Conservation (phyloP, 2,113 vertebrate genomes). For the Nerophis lumbriciformis region DNA sequence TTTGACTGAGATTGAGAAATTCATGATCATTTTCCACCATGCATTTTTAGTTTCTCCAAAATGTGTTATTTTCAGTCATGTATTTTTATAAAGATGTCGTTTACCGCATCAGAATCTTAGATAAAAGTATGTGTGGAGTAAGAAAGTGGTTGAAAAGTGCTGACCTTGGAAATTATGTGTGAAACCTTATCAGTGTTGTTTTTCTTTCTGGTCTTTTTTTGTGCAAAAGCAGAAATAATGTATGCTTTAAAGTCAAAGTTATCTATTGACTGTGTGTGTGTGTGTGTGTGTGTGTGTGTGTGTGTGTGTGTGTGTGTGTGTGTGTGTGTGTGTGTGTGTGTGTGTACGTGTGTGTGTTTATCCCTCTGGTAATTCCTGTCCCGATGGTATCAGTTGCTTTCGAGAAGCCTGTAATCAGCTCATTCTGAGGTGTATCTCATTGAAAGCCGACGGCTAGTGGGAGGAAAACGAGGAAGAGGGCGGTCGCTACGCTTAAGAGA, state of each 20-base stretch:
- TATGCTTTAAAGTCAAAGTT: conserved; percentile 1
- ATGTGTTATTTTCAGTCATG: neutral
- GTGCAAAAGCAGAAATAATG: neutral
- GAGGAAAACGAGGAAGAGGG: conserved; percentile 18
- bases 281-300: too few species aligned
- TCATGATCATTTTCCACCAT: neutral
- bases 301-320: neutral
- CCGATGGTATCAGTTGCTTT: conserved; percentile 67
- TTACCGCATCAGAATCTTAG: too few species aligned
- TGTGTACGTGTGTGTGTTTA: conserved; percentile 55
- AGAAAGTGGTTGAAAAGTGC: neutral
- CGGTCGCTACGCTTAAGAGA: conserved; percentile 34
- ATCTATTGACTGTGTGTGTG: conserved; percentile 16
- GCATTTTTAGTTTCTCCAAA: neutral
- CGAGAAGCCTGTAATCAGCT: conserved; percentile 66
- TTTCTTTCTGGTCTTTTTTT: neutral
- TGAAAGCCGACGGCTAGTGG: conserved; percentile 45
- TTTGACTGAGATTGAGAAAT: neutral
- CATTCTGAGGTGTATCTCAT: conserved; percentile 66
- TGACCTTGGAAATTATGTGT: neutral
- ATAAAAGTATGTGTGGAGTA: too few species aligned
- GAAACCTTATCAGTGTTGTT: conserved; percentile 19
- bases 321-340: conserved; percentile 46
- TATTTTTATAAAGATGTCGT: neutral
- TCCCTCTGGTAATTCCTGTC: conserved; percentile 68